Evolutionary conservation across 1,140 invertebrate species (phyloP).

Genomic region (Samia ricini): DNA sequence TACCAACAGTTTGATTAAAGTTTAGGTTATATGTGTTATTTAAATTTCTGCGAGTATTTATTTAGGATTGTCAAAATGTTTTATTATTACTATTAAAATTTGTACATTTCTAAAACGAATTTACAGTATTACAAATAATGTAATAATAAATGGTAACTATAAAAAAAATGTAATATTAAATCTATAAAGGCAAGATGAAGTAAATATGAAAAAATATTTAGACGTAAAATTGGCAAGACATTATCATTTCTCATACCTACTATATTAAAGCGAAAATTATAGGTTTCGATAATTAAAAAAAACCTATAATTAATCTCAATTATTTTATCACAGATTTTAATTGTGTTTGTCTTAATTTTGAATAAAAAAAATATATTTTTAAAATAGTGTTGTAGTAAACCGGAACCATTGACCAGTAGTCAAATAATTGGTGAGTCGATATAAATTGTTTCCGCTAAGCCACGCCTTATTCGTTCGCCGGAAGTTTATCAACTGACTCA

Average conservation of each 20-base stretch:
- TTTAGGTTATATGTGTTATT: background rate
- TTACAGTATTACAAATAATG: background rate
- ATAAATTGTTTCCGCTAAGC: background rate
- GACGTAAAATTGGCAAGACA: background rate
- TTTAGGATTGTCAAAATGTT: background rate
- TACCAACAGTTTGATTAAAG: no score
- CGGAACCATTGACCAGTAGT: no score
- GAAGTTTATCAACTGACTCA: background rate
- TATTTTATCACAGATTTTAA: background rate
- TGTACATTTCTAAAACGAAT: background rate
- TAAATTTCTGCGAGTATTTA: background rate
- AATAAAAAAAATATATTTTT: no score
- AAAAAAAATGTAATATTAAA: background rate
- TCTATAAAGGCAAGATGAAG: background rate
- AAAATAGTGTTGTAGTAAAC: no score
- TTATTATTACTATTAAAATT: background rate
- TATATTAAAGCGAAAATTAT: no score
- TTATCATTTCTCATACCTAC: no score
- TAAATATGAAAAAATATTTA: background rate
- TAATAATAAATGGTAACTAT: background rate
- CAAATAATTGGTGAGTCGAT: no score
- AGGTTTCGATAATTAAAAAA: no score
- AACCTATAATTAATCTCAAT: background rate
- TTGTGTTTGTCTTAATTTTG: no score
- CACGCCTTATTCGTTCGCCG: background rate